Percentiles rank a stretch among this genome's conserved stretches.
Conservation (phyloP, 2,797 vertebrate genomes). For the Melanotaenia boesemani region DNA sequence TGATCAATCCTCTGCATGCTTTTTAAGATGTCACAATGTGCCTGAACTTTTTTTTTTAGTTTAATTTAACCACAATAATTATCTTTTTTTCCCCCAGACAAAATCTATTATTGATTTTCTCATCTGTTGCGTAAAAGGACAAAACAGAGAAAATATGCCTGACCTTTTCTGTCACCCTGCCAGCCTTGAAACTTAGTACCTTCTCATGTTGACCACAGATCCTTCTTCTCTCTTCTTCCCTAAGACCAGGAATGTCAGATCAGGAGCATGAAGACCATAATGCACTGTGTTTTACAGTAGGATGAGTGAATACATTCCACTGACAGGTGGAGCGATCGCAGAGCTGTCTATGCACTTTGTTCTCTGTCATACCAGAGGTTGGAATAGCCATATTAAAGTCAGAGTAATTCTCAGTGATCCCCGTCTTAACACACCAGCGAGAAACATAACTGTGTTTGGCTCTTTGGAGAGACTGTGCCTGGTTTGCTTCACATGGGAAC, state of each 20-base stretch:
- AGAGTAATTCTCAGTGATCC: constrained; percentile 84
- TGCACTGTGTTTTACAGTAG: constrained; percentile 79
- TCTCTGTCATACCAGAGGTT: constrained; percentile 81
- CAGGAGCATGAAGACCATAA: constrained; percentile 69
- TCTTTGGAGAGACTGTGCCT: constrained; percentile 65
- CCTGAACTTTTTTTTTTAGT: constrained; percentile 73
- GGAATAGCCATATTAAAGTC: constrained; percentile 86
- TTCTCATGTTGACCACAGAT: constrained; percentile 56
- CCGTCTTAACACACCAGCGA: constrained; percentile 83
- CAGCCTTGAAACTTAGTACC: constrained; percentile 33
- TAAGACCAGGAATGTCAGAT: constrained; percentile 76
- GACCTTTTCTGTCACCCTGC: constrained; percentile 38
- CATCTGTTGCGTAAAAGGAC: constrained; percentile 47
- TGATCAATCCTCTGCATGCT: constrained; percentile 50
- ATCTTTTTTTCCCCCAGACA: too few relatives aligned
- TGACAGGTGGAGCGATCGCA: constrained; percentile 73
- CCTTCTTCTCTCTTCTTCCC: constrained; percentile 43
- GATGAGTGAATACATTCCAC: constrained; percentile 73
- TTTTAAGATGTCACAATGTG: constrained; percentile 83
- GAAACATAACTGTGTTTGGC: constrained; percentile 70
- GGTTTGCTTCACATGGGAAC: constrained; percentile 50
- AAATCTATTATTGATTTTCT: too few relatives aligned
- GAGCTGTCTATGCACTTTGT: constrained; percentile 89
- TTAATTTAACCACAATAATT: background rate
- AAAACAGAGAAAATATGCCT: constrained; percentile 41